Evolutionary conservation across 2,113 vertebrate species (phyloP), one percentile per base, ranked within the genome.

Genomic region (Pterophyllum scalare): DNA sequence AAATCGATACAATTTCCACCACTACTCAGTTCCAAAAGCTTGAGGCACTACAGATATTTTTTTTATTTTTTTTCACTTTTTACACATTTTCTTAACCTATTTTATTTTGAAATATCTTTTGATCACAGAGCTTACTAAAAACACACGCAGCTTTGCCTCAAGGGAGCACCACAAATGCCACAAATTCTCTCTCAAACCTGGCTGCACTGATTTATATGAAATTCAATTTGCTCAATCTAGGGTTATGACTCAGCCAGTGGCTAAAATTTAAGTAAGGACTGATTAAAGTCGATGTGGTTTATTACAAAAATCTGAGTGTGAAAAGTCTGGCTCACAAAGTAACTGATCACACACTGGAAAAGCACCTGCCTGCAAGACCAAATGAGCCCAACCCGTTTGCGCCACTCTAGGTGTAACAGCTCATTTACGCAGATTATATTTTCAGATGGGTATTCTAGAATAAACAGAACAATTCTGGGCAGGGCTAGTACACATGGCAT

Each of bases 171-270:
- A 70, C 40, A 49, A 70, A 67, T 67, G 24, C 0, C 0, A 67
- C 24, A 6, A 6, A 22, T 26, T 70, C 38, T 12, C 22, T 70
- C 64, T 49, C 1, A 19, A 49, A 70, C 22, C 65, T 70, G 65
- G 43, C 65, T 70, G 24, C 6, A 12, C 12, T 49, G 43, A 70
- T 70, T 70, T 49, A 8, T 20, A 13, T 7, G 20, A 3, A 72
- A 52, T 72, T 31, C 5, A 1, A 2, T 52, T 72, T 49, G 49
- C 43, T 52, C 24, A 2, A 31, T 13, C 6, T 11, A 70, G 65
- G 65, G 43, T 72, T 72, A 31, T 72, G 43, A 52, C 65, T 72
- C 65, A 72, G 65, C 49, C 43, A 52, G 24, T 20, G 43, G 10
- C 65, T 72, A 72, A 52, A 72, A 31, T 52, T 31, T 72, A 52